These are phyloP conservation scores for Pseudomyrmex flavicornis DNA, from an alignment of 1,140 invertebrate species.

Conservation along the genomic window DNA sequence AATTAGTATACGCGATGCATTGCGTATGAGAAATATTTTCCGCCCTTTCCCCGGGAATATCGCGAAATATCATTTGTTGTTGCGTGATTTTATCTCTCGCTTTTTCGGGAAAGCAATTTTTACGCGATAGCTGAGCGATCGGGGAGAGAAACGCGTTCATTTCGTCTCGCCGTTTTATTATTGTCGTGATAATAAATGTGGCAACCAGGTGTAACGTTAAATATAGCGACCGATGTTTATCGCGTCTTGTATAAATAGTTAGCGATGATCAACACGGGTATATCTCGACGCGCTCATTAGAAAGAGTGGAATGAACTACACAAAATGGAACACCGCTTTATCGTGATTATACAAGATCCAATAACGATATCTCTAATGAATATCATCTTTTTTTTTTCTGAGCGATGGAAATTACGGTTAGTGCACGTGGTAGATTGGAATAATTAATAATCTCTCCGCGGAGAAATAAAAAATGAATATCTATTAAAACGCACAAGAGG, in stretches of 20 bases:
- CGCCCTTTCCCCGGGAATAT: slow-evolving; percentile 3
- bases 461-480: background rate
- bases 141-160: background rate
- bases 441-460: slow-evolving; percentile 12
- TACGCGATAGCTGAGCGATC: background rate
- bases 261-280: background rate
- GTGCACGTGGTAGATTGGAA: background rate
- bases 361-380: slow-evolving; percentile 9
- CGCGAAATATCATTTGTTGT: background rate
- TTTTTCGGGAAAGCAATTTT: background rate
- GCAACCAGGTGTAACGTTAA: background rate
- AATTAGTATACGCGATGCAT: slow-evolving; percentile 28
- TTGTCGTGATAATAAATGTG: background rate
- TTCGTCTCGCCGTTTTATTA: background rate
- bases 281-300: slow-evolving; percentile 9
- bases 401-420: background rate
- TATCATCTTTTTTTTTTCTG: slow-evolving; percentile 1
- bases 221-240: background rate
- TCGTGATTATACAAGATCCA: background rate
- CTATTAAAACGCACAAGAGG: background rate
- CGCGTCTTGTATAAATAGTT: slow-evolving; percentile 18
- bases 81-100: background rate
- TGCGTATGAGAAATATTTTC: slow-evolving; percentile 11
- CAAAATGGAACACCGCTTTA: slow-evolving; percentile 11
- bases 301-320: background rate